These are phyloP conservation scores for Chelidonichthys spinosus DNA, from an alignment of 2,797 vertebrate species.

Conservation along the genomic window DNA sequence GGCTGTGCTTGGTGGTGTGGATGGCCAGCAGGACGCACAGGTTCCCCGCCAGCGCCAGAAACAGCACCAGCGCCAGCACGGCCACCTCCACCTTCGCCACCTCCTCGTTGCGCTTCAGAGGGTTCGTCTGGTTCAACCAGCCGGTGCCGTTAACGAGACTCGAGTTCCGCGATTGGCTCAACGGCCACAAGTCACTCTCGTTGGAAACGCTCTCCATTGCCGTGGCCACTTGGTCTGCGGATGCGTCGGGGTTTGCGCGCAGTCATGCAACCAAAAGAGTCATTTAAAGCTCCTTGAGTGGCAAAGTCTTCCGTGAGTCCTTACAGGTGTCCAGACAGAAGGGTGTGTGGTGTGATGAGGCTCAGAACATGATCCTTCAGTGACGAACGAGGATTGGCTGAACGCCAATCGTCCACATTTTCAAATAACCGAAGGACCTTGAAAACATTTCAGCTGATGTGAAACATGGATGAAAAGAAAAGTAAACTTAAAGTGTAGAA, in stretches of 20 bases:
- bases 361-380: slow-evolving; percentile 27
- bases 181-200: slow-evolving; percentile 71
- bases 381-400: not conserved
- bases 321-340: slow-evolving; percentile 41
- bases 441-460: slow-evolving; percentile 8
- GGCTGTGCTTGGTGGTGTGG: slow-evolving; percentile 91
- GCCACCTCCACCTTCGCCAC: slow-evolving; percentile 94
- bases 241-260: slow-evolving; percentile 51
- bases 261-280: slow-evolving; percentile 41
- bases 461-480: slow-evolving; percentile 10
- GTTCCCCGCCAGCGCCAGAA: slow-evolving; percentile 91
- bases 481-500: not conserved
- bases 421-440: not conserved
- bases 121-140: slow-evolving; percentile 83
- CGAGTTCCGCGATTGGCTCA: slow-evolving; percentile 79
- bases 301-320: slow-evolving; percentile 46
- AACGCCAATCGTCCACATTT: slow-evolving; percentile 27
- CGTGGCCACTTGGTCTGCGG: slow-evolving; percentile 52
- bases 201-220: slow-evolving; percentile 76
- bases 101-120: slow-evolving; percentile 90
- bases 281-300: slow-evolving; percentile 32
- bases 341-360: not conserved
- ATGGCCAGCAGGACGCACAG: slow-evolving; percentile 92
- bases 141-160: slow-evolving; percentile 65
- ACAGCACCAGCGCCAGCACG: slow-evolving; percentile 89